Evolutionary conservation across 37 sponge, comb jelly and placozoan genomes (phyloP), one percentile per base, ranked within the genome.

Genomic region (Eunapius fragilis): DNA sequence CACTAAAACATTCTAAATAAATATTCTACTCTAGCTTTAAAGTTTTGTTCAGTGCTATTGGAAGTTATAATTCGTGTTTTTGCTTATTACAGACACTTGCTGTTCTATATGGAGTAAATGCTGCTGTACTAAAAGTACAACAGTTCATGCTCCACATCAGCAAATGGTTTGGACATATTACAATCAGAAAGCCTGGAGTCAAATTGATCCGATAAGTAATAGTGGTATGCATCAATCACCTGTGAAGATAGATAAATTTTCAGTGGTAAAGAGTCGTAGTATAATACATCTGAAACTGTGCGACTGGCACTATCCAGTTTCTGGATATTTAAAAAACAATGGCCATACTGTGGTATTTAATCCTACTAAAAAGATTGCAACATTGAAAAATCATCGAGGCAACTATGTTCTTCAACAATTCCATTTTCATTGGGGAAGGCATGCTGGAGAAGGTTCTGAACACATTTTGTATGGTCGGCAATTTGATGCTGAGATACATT

Each of bases 361-460:
- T 37, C 77, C 74, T n/a, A 23, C 31, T 19, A 31, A 32, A 36
- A 22, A 77, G 7, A 68, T 68, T 68, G 34, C 31, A 10, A 17
- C 17, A 17, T 58, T 58, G 58, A 58, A 58, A 11, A 90, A 75
- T 31, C 81, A 85, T 38, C 25, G 37, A 25, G 91, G 91, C 3
- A 82, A 72, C 13, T 90, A 90, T 36, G 23, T 23, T 3, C 72
- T 92, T 9, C 37, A 27, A 76, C 92, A 88, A 71, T 91, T 91
- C 71, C 91, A 91, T 69, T 37, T 87, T 32, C 91, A 91, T 80
- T 91, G 91, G 91, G 92, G 92, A 11, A 30, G 49, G 35, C 31
- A 45, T 24, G 34, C 31, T 23, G 45, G 32, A 0, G 82, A 81
- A 69, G 92, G 92, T 23, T 87, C 92, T 3, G 92, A 92, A 77